A percentile compares a stretch with the other conserved stretches of the same genome.
These are phyloP conservation scores for Cyclopterus lumpus DNA, from an alignment of 2,797 vertebrate species.

Conservation along the genomic window DNA sequence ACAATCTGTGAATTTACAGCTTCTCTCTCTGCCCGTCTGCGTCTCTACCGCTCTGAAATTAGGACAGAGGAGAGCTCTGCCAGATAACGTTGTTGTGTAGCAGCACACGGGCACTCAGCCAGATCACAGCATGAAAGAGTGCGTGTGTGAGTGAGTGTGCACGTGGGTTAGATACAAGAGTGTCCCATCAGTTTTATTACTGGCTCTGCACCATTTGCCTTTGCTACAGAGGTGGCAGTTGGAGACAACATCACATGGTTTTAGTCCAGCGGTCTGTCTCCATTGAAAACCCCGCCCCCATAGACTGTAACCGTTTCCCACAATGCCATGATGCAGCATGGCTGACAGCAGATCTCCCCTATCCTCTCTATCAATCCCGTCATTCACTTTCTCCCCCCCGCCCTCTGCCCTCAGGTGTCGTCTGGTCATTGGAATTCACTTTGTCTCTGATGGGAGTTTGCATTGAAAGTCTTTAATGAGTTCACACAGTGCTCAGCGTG, in stretches of 20 bases:
- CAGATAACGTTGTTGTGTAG: constrained; percentile 40
- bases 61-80: constrained; percentile 39
- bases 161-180: not conserved
- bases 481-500: constrained; percentile 29
- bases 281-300: not conserved
- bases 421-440: constrained; percentile 49
- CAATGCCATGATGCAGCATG: too few relatives aligned
- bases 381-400: not conserved
- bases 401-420: constrained; percentile 16
- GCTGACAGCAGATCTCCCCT: too few relatives aligned
- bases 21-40: not conserved
- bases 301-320: too few relatives aligned
- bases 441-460: constrained; percentile 44
- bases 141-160: not conserved
- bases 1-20: constrained; percentile 37
- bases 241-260: constrained; percentile 7
- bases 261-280: constrained; percentile 15
- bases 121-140: constrained; percentile 27
- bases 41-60: constrained; percentile 36
- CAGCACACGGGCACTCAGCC: constrained; percentile 35
- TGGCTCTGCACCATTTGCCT: constrained; percentile 43
- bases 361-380: too few relatives aligned
- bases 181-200: constrained; percentile 41
- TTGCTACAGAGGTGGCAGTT: constrained; percentile 42
- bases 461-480: constrained; percentile 53